Conservation (phyloP, 2,888 invertebrate species). For the Gymnosoma rotundatum region DNA sequence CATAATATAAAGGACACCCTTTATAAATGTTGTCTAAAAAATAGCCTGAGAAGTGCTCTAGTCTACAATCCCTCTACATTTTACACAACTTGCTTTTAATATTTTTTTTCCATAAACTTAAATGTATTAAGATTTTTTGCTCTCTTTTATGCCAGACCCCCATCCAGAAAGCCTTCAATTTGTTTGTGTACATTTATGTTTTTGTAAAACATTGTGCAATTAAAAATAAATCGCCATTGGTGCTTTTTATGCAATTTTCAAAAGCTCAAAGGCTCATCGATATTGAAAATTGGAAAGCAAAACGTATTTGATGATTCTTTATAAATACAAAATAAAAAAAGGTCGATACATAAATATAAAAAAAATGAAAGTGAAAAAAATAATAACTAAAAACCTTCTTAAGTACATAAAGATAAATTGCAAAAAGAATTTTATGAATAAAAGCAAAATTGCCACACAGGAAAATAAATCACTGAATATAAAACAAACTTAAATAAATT, state of each 20-base stretch:
- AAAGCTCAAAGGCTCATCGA: slow-evolving; percentile 68
- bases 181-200: slow-evolving; percentile 31
- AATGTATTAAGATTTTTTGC: slow-evolving; percentile 28
- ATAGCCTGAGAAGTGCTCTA: slow-evolving; percentile 28
- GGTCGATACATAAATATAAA: slow-evolving; percentile 20
- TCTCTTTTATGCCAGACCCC: neutral
- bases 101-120: slow-evolving; percentile 27
- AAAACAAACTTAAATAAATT: too few species aligned
- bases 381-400: too few species aligned
- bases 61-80: slow-evolving; percentile 40
- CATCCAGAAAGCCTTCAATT: slow-evolving; percentile 30
- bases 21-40: slow-evolving; percentile 40
- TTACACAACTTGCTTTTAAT: slow-evolving; percentile 10
- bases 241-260: slow-evolving; percentile 66
- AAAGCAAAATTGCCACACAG: too few species aligned
- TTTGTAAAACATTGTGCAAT: slow-evolving; percentile 60
- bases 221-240: slow-evolving; percentile 70
- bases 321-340: neutral
- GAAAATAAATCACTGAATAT: too few species aligned
- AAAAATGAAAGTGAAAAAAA: neutral
- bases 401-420: too few species aligned
- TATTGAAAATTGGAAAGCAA: slow-evolving; percentile 62
- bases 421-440: too few species aligned
- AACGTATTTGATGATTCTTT: slow-evolving; percentile 54
- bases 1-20: too few species aligned